Evolutionary conservation across 2,113 vertebrate genomes (phyloP).

Genomic region (Melanocharis versteri): DNA sequence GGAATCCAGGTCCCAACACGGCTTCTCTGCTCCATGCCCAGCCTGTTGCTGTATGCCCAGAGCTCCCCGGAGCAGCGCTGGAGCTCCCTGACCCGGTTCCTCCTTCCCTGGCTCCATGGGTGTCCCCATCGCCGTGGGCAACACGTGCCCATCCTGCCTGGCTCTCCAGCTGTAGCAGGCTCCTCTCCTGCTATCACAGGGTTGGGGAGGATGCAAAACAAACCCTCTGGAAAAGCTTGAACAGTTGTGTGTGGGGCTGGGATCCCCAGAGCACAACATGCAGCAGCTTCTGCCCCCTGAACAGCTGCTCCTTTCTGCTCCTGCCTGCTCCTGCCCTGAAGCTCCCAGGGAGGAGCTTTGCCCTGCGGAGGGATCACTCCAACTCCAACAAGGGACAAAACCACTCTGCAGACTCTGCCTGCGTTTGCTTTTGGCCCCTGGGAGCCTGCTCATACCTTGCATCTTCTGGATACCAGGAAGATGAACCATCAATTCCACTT

Average conservation of each 20-base stretch:
- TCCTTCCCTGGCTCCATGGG: neutral
- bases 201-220: neutral
- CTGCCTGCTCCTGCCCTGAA: neutral
- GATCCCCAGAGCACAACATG: neutral
- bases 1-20: fast-evolving
- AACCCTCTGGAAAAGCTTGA: neutral
- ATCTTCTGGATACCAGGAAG: neutral
- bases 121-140: conserved; percentile 30
- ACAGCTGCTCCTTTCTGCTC: neutral
- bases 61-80: fast-evolving
- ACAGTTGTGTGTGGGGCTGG: fast-evolving
- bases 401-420: neutral
- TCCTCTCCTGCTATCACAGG: neutral
- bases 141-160: neutral
- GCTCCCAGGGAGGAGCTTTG: neutral
- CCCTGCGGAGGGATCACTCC: neutral
- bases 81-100: neutral
- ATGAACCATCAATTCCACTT: neutral
- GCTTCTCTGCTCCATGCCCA: neutral
- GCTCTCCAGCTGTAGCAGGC: neutral
- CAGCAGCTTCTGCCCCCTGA: neutral
- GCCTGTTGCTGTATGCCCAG: neutral
- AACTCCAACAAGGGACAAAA: neutral
- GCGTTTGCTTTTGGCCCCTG: neutral
- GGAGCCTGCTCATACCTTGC: fast-evolving